phyloP scores from a whole-genome alignment of 2,797 vertebrate species.

The Decapterus maruadsi region DNA sequence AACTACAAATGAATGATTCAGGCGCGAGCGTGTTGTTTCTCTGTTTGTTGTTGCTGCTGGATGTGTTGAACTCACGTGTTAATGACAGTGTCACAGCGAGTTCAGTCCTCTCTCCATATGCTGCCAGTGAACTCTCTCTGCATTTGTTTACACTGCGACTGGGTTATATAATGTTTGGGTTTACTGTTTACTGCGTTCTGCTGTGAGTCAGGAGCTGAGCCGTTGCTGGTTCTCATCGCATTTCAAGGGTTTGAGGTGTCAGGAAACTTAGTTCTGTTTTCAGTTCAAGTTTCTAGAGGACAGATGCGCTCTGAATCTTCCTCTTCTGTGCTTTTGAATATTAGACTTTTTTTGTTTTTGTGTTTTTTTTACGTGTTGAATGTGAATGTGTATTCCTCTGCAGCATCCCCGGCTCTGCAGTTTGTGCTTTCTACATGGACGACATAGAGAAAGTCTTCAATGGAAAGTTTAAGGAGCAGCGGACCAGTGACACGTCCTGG shows the following conservation, averaged over 20 bases:
- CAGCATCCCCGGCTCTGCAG: conserved; percentile 95
- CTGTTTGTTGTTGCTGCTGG: too few species aligned
- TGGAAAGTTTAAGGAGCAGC: conserved; percentile 95
- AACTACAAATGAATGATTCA: neutral
- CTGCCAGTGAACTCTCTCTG: neutral
- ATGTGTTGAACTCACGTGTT: neutral
- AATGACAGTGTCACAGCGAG: neutral
- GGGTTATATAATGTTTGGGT: conserved; percentile 17
- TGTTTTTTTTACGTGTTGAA: neutral
- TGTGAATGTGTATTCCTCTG: neutral
- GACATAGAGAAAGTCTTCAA: conserved; percentile 95
- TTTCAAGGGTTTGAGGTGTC: neutral
- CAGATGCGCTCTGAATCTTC: neutral
- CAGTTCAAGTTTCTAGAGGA: neutral
- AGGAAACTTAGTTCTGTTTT: neutral
- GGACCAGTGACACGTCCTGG: conserved; percentile 93
- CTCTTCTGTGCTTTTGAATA: neutral
- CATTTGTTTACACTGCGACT: conserved; percentile 8
- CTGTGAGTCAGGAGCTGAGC: too few species aligned
- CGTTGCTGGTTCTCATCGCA: neutral
- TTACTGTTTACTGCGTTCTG: neutral
- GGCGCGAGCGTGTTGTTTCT: too few species aligned
- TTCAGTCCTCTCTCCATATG: neutral
- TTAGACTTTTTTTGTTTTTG: neutral
- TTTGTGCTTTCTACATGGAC: conserved; percentile 96